phyloP scores from a whole-genome alignment of 2,113 vertebrate genomes.

The Sceloporus tristichus region DNA sequence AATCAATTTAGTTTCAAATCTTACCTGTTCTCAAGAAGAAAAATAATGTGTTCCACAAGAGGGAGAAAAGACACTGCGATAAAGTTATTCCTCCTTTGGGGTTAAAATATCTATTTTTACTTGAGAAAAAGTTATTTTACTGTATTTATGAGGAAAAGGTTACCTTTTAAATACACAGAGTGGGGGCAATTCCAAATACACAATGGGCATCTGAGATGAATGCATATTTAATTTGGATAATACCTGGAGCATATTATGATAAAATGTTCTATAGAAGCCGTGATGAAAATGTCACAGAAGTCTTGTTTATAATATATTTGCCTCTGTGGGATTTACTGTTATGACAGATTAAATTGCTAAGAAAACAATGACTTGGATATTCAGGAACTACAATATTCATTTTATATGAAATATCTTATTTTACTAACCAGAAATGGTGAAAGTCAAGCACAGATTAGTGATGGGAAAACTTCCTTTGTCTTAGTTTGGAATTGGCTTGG shows the following conservation, averaged over 20 bases:
- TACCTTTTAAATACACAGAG: slow-evolving; percentile 50
- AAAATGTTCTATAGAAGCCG: slow-evolving; percentile 43
- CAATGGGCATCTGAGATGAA: slow-evolving; percentile 42
- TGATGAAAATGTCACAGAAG: slow-evolving; percentile 56
- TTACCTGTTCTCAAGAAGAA: neutral
- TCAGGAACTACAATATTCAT: slow-evolving; percentile 7
- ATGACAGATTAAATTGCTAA: slow-evolving; percentile 48
- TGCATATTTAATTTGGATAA: slow-evolving; percentile 47
- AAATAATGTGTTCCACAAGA: neutral
- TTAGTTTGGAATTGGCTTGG: neutral
- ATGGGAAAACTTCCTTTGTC: neutral
- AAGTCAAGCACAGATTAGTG: slow-evolving; percentile 13
- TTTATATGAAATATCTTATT: slow-evolving; percentile 16
- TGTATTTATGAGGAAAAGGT: slow-evolving; percentile 36
- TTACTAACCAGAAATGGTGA: slow-evolving; percentile 23
- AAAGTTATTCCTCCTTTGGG: slow-evolving; percentile 20
- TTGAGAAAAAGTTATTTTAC: slow-evolving; percentile 30
- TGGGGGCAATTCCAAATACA: slow-evolving; percentile 37
- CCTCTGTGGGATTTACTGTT: slow-evolving; percentile 51
- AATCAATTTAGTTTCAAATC: slow-evolving; percentile 15
- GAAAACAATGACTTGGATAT: slow-evolving; percentile 48
- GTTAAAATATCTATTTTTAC: slow-evolving; percentile 12
- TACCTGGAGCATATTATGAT: slow-evolving; percentile 40
- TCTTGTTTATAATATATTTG: slow-evolving; percentile 63
- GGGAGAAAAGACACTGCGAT: neutral